Percentiles rank a stretch among this genome's conserved stretches.
Evolutionary conservation across 2,113 vertebrate species (phyloP).

Genomic region (Lathamus discolor): DNA sequence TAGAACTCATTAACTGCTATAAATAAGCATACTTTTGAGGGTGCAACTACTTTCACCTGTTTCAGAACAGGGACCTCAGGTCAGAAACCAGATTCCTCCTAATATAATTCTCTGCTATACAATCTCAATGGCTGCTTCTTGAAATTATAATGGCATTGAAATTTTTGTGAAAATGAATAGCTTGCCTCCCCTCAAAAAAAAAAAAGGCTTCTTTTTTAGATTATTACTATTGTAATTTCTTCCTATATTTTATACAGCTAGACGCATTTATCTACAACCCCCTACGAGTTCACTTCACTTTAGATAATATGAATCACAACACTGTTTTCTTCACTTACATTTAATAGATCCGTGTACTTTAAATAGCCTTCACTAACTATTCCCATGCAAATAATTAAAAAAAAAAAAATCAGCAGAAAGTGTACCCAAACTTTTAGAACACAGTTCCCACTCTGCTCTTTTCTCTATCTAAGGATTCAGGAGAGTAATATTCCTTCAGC

Average conservation of each 20-base stretch:
- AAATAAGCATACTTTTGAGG: not conserved
- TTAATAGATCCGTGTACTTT: not conserved
- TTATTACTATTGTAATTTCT: not conserved
- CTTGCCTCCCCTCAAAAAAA: not conserved
- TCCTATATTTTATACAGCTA: not conserved
- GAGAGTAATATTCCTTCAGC: not conserved
- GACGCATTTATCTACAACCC: accelerated
- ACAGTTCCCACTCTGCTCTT: not conserved
- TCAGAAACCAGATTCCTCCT: not conserved
- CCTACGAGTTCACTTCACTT: not conserved
- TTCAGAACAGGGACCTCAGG: not conserved
- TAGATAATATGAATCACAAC: not conserved
- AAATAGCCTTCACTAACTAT: not conserved
- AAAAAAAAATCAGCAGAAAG: not conserved
- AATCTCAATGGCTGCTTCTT: not conserved
- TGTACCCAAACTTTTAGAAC: not conserved
- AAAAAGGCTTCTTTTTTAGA: no score
- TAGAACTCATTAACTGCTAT: not conserved
- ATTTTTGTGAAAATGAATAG: not conserved
- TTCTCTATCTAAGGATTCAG: not conserved
- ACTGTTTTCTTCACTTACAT: not conserved
- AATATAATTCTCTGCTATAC: not conserved
- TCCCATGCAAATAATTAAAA: not conserved
- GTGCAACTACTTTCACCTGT: not conserved
- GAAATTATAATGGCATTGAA: not conserved